Conservation (phyloP, 2,113 vertebrate species). For the Struthidea cinerea region DNA sequence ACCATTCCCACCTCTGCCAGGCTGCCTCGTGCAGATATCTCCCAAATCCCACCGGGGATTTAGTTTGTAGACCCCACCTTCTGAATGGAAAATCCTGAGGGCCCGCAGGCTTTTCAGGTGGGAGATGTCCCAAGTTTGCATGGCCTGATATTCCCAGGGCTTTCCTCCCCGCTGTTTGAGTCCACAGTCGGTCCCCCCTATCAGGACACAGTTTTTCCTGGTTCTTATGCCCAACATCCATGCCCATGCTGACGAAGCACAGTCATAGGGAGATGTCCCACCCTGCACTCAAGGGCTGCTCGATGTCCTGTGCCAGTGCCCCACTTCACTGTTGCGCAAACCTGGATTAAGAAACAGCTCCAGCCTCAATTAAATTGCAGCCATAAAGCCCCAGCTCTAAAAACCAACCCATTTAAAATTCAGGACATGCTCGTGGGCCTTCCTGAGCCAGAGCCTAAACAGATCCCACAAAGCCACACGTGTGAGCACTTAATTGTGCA, state of each 20-base stretch:
- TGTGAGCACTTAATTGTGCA: background rate
- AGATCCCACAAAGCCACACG: background rate
- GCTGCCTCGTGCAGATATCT: background rate
- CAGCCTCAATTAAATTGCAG: background rate
- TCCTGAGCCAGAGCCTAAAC: background rate
- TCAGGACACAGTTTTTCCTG: background rate
- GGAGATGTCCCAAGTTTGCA: background rate
- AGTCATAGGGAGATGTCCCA: background rate
- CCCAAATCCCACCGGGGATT: background rate
- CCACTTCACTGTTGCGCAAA: background rate
- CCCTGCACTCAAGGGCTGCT: background rate
- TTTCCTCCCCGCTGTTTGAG: background rate
- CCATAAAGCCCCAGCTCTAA: background rate
- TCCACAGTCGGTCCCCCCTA: fast-evolving
- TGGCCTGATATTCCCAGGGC: background rate
- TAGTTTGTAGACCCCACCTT: background rate
- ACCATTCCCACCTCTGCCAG: background rate
- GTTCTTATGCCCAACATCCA: background rate
- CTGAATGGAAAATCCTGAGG: background rate
- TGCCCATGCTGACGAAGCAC: background rate
- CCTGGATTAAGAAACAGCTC: background rate
- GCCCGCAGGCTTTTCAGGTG: background rate
- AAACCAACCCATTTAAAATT: background rate
- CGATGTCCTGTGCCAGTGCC: background rate
- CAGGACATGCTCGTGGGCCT: background rate